phyloP scores from a whole-genome alignment of 2,888 invertebrate genomes.

The Eilema sororculum region DNA sequence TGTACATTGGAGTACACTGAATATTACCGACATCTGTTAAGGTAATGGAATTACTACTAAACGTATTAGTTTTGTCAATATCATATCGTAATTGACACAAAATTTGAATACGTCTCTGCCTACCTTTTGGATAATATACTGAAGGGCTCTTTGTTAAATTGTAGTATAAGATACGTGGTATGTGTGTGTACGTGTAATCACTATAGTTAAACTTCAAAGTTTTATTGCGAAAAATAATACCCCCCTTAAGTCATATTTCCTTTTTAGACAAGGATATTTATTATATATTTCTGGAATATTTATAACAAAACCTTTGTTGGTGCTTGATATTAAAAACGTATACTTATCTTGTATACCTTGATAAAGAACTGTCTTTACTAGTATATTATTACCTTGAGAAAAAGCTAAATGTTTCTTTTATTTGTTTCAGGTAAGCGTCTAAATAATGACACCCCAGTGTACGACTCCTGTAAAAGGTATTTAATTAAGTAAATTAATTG shows the following conservation, averaged over 20 bases:
- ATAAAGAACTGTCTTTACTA: neutral
- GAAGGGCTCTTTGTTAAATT: neutral
- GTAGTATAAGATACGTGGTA: too few species aligned
- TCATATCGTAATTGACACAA: neutral
- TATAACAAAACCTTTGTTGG: too few species aligned
- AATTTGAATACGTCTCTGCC: neutral
- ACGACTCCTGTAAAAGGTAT: slow-evolving; percentile 51
- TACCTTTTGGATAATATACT: neutral
- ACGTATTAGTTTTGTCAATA: neutral
- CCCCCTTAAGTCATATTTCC: neutral
- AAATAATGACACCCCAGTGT: slow-evolving; percentile 46
- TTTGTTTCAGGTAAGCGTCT: slow-evolving; percentile 68
- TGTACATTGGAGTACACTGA: neutral
- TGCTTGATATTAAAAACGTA: neutral
- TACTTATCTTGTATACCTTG: neutral
- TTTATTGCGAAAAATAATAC: neutral
- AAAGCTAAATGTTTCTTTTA: slow-evolving; percentile 42
- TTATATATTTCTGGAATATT: too few species aligned
- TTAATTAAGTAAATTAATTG: slow-evolving; percentile 27
- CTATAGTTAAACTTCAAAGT: neutral
- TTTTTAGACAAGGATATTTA: neutral
- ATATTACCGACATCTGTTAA: neutral
- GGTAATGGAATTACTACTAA: neutral
- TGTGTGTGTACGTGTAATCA: too few species aligned
- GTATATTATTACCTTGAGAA: slow-evolving; percentile 14